Percentiles rank a stretch among this genome's conserved stretches.
These are phyloP conservation scores for Acanthis flammea DNA, from an alignment of 2,797 vertebrate species.

Conservation along the genomic window DNA sequence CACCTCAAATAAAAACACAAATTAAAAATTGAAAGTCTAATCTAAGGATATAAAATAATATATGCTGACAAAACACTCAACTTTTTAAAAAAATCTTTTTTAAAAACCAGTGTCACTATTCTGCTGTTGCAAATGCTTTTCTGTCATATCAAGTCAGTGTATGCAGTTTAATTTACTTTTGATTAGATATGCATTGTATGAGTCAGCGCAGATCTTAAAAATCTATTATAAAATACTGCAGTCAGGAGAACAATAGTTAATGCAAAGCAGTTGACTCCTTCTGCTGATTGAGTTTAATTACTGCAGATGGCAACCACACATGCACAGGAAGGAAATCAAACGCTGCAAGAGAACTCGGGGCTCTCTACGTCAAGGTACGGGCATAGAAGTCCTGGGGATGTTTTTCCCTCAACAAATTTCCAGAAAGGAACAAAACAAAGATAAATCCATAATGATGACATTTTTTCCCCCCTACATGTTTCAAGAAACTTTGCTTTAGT, in stretches of 20 bases:
- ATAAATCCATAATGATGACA: not conserved
- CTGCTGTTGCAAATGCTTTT: not conserved
- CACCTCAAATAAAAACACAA: not conserved
- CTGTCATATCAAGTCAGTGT: not conserved
- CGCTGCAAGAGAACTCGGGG: not conserved
- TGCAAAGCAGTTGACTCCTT: not conserved
- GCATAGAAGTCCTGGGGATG: not conserved
- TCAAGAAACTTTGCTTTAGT: not conserved
- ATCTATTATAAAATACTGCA: not conserved
- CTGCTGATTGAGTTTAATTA: constrained; percentile 9
- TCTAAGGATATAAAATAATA: not conserved
- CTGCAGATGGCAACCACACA: not conserved
- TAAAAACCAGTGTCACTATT: not conserved
- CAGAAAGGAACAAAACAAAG: not conserved
- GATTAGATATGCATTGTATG: not conserved
- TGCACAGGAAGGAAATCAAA: constrained; percentile 3
- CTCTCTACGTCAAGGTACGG: not conserved
- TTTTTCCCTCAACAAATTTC: not conserved
- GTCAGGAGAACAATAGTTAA: constrained; percentile 28
- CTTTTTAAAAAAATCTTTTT: not conserved
- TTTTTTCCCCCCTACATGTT: not conserved
- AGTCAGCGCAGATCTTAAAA: constrained; percentile 22
- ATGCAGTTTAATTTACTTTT: constrained; percentile 9
- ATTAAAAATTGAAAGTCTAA: not conserved
- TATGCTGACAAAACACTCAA: not conserved